Evolutionary conservation across 2,888 invertebrate genomes (phyloP).

Genomic region (Pterostichus madidus): DNA sequence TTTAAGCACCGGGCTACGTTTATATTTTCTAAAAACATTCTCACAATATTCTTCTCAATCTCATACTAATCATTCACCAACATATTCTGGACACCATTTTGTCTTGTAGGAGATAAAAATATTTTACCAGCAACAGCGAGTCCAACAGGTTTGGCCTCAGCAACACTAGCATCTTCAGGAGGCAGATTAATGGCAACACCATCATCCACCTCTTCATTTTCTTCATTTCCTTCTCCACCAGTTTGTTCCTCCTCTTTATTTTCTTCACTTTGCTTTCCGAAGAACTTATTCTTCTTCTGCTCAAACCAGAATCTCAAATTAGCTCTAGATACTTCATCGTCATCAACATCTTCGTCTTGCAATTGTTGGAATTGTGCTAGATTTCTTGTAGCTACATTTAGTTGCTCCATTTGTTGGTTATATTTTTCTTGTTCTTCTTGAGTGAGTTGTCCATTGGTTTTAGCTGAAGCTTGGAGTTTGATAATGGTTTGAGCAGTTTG

Average conservation of each 20-base stretch:
- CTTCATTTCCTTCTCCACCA: slow-evolving; percentile 71
- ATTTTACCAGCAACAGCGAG: slow-evolving; percentile 76
- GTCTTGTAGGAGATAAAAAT: not conserved
- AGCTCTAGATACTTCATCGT: slow-evolving; percentile 71
- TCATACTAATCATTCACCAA: no score
- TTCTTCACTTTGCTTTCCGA: slow-evolving; percentile 70
- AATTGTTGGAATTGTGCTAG: slow-evolving; percentile 73
- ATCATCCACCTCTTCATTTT: slow-evolving; percentile 75
- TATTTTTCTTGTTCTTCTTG: slow-evolving; percentile 80
- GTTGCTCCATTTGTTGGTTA: slow-evolving; percentile 76
- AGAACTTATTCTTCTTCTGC: slow-evolving; percentile 70
- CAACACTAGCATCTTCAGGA: slow-evolving; percentile 82
- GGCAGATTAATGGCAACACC: slow-evolving; percentile 79
- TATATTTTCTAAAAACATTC: no score
- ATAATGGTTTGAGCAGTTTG: slow-evolving; percentile 80
- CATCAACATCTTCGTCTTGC: slow-evolving; percentile 70
- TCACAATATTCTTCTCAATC: no score
- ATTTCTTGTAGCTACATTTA: slow-evolving; percentile 74
- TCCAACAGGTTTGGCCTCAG: slow-evolving; percentile 88
- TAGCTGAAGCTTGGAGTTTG: slow-evolving; percentile 82
- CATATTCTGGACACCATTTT: no score
- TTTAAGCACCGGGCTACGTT: no score
- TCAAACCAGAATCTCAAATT: slow-evolving; percentile 74
- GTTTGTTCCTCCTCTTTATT: slow-evolving; percentile 70
- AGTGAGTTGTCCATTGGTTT: slow-evolving; percentile 80